These are phyloP conservation scores for Hermaeophaga mercurialis DNA, from an alignment of 2,888 invertebrate genomes.

Conservation along the genomic window DNA sequence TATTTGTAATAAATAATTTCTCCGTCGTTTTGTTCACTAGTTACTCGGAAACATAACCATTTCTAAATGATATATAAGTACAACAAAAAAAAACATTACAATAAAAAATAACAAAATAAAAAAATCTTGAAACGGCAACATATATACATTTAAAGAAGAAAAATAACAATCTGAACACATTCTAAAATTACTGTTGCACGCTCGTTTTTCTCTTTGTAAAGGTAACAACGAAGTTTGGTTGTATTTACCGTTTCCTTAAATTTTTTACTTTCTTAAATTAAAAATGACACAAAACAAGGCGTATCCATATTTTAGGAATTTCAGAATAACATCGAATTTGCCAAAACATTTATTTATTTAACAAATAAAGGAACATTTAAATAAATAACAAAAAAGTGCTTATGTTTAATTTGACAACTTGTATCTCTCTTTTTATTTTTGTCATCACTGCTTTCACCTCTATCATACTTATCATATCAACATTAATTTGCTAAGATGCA, in stretches of 20 bases:
- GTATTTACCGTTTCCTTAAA: constrained; percentile 12
- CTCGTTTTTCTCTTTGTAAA: constrained; percentile 4
- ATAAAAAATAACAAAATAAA: constrained; percentile 41
- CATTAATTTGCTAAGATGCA: too few species aligned
- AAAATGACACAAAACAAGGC: constrained; percentile 50
- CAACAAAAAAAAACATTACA: constrained; percentile 45
- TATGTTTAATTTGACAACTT: too few species aligned
- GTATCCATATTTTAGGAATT: constrained; percentile 25
- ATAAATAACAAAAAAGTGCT: too few species aligned
- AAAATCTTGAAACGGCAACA: constrained; percentile 34
- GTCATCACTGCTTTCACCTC: too few species aligned
- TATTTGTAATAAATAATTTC: constrained; percentile 9
- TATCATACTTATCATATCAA: too few species aligned
- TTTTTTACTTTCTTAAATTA: constrained; percentile 38
- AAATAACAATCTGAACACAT: constrained; percentile 42
- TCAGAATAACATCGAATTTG: constrained; percentile 18
- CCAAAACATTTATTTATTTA: background rate
- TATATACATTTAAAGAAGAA: constrained; percentile 32
- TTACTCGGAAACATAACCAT: constrained; percentile 30
- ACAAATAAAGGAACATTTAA: too few species aligned
- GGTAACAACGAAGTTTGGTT: constrained; percentile 8
- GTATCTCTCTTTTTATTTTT: too few species aligned
- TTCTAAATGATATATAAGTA: constrained; percentile 47
- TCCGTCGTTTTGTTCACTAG: constrained; percentile 12
- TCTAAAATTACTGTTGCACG: constrained; percentile 25